Evolutionary conservation across 1,140 invertebrate genomes (phyloP).

Genomic region (Homarus americanus): DNA sequence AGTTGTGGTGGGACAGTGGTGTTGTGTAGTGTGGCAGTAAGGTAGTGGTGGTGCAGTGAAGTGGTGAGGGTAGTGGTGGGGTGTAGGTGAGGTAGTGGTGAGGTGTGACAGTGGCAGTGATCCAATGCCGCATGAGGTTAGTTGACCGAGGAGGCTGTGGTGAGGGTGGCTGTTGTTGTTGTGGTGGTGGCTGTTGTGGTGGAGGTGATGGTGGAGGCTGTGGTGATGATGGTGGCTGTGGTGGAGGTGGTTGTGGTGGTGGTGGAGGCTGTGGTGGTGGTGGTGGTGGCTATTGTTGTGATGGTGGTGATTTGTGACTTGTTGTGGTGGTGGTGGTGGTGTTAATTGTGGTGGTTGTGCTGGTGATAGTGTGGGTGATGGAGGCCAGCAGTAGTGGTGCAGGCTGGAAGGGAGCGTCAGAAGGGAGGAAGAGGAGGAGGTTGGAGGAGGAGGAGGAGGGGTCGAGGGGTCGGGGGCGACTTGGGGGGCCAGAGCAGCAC

Average conservation of each 20-base stretch:
- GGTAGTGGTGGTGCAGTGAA: background rate
- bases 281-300: background rate
- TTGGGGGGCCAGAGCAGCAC: conserved; percentile 41
- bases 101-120: background rate
- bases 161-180: background rate
- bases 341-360: background rate
- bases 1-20: background rate
- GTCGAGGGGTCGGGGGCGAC: background rate
- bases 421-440: background rate
- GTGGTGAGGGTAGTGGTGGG: background rate
- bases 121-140: too few relatives aligned
- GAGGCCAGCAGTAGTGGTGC: background rate
- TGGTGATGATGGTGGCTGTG: too few relatives aligned
- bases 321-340: background rate
- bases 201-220: background rate
- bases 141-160: background rate
- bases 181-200: background rate
- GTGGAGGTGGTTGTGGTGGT: background rate
- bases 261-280: too few relatives aligned
- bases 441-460: background rate
- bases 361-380: background rate
- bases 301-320: too few relatives aligned
- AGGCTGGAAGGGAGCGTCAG: background rate
- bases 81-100: too few relatives aligned
- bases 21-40: background rate